These are phyloP conservation scores for Drosophila malerkotliana DNA, from an alignment of 1,140 invertebrate genomes.

Conservation along the genomic window DNA sequence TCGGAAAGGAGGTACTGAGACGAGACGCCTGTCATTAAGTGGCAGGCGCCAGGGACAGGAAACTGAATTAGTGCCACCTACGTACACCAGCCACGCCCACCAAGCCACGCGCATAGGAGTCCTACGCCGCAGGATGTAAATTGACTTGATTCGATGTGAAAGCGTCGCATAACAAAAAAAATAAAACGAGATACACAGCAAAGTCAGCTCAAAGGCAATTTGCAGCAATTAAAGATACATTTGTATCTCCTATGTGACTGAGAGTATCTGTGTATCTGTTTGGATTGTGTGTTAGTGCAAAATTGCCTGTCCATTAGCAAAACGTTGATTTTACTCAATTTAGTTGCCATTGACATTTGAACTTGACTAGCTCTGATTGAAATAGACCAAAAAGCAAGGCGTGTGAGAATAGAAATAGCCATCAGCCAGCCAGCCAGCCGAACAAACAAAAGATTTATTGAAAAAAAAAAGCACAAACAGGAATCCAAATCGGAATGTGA, in stretches of 20 bases:
- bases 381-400: conserved; percentile 43
- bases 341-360: conserved; percentile 81
- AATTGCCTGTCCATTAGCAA: conserved; percentile 69
- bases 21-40: conserved; percentile 49
- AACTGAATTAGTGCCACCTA: conserved; percentile 57
- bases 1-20: conserved; percentile 5
- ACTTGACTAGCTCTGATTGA: conserved; percentile 59
- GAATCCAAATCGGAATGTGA: conserved; percentile 12
- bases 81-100: conserved; percentile 14
- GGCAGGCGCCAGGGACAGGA: conserved; percentile 49
- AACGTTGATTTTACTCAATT: conserved; percentile 58
- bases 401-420: conserved; percentile 19
- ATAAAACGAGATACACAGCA: conserved; percentile 8
- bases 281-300: conserved; percentile 35
- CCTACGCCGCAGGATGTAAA: conserved; percentile 49
- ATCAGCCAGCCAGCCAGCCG: neutral
- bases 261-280: conserved; percentile 9
- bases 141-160: conserved; percentile 39
- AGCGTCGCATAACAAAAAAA: conserved; percentile 6
- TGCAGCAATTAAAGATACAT: conserved; percentile 62
- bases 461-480: conserved; percentile 16
- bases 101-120: conserved; percentile 6
- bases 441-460: conserved; percentile 44
- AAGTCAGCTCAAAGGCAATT: conserved; percentile 58
- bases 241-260: conserved; percentile 33